These are phyloP conservation scores for Channa argus DNA, from an alignment of 2,113 vertebrate species.

Conservation along the genomic window DNA sequence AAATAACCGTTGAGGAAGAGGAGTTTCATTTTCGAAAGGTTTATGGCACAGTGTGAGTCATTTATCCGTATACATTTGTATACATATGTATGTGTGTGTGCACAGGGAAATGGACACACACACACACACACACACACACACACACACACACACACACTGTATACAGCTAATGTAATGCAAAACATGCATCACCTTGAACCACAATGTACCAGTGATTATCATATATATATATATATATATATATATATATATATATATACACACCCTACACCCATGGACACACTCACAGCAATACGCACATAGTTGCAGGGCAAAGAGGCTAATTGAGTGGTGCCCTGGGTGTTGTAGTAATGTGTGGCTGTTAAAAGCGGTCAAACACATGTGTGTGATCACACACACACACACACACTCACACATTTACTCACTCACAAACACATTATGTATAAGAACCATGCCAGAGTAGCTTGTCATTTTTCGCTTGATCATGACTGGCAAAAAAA, in stretches of 20 bases:
- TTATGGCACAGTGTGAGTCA: slow-evolving; percentile 61
- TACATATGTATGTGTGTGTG: background rate
- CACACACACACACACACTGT: slow-evolving; percentile 12
- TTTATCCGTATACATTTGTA: slow-evolving; percentile 38
- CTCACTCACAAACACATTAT: background rate
- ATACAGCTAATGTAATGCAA: background rate
- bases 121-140: slow-evolving; percentile 20
- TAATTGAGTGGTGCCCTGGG: slow-evolving; percentile 62
- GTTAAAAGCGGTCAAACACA: slow-evolving; percentile 45
- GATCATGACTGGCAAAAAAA: background rate
- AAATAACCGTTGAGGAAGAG: slow-evolving; percentile 62
- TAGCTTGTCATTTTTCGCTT: background rate
- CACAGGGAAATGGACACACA: background rate
- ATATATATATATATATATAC: background rate
- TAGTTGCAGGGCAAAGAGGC: slow-evolving; percentile 45
- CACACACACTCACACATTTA: background rate
- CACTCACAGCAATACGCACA: slow-evolving; percentile 1
- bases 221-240: background rate
- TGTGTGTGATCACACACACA: slow-evolving; percentile 11
- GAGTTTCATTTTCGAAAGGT: slow-evolving; percentile 73
- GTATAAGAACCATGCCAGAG: slow-evolving; percentile 1
- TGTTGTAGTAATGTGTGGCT: slow-evolving; percentile 44
- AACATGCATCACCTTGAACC: slow-evolving; percentile 6
- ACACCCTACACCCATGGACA: background rate
- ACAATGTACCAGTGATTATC: slow-evolving; percentile 18